These are phyloP conservation scores for Lasaia peninsularis DNA, from an alignment of 1,140 invertebrate genomes.

Conservation along the genomic window DNA sequence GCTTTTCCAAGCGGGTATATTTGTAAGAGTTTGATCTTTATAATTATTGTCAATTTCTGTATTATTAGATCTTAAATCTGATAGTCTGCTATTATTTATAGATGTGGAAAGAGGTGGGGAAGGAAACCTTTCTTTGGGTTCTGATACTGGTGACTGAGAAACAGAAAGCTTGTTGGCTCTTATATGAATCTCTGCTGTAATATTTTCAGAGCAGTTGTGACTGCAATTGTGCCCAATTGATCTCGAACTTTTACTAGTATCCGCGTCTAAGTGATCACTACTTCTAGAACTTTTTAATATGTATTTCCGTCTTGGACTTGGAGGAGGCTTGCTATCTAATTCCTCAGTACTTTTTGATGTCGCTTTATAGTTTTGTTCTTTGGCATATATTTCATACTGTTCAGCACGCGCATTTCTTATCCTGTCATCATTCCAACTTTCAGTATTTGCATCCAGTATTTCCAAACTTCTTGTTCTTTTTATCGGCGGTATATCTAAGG, in stretches of 20 bases:
- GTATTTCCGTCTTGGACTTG: slow-evolving; percentile 47
- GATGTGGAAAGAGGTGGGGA: slow-evolving; percentile 47
- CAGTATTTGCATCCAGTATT: slow-evolving; percentile 74
- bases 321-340: slow-evolving; percentile 50
- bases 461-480: slow-evolving; percentile 82
- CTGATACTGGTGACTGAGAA: slow-evolving; percentile 56
- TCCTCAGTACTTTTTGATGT: slow-evolving; percentile 70
- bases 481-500: slow-evolving; percentile 79
- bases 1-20: slow-evolving; percentile 58
- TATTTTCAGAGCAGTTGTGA: slow-evolving; percentile 46
- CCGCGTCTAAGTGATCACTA: slow-evolving; percentile 60
- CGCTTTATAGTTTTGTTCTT: slow-evolving; percentile 57
- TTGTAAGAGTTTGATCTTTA: slow-evolving; percentile 34
- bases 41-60: not conserved
- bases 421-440: slow-evolving; percentile 64
- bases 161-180: slow-evolving; percentile 60
- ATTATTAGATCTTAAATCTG: slow-evolving; percentile 39
- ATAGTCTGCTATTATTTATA: slow-evolving; percentile 40
- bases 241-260: slow-evolving; percentile 46
- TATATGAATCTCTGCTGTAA: slow-evolving; percentile 72
- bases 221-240: slow-evolving; percentile 32
- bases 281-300: slow-evolving; percentile 63
- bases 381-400: slow-evolving; percentile 56
- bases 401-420: slow-evolving; percentile 60
- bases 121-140: slow-evolving; percentile 47